Evolutionary conservation across 2,888 invertebrate species (phyloP).

Genomic region (Ophonus ardosiacus): DNA sequence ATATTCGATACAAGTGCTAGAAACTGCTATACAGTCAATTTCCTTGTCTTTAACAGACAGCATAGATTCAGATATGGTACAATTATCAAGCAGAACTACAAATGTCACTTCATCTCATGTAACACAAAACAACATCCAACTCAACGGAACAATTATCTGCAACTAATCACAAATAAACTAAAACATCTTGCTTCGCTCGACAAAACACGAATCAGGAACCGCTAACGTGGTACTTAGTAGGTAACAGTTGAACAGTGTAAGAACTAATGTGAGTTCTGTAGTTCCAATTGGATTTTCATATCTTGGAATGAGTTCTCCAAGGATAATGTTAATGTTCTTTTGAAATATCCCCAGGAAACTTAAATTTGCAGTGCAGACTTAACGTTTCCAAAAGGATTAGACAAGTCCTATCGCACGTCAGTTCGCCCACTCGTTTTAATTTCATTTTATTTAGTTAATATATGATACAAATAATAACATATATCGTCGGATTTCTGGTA

Average conservation of each 20-base stretch:
- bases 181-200: neutral
- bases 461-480: too few relatives aligned
- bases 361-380: too few relatives aligned
- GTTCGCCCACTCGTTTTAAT: too few relatives aligned
- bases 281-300: neutral
- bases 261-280: neutral
- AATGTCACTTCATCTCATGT: slow-evolving; percentile 14
- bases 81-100: slow-evolving; percentile 8
- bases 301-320: neutral
- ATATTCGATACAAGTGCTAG: neutral
- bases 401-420: too few relatives aligned
- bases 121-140: slow-evolving; percentile 1
- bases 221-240: neutral
- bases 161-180: slow-evolving; percentile 18
- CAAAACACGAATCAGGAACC: slow-evolving; percentile 9
- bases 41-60: neutral
- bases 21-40: neutral
- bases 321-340: too few relatives aligned
- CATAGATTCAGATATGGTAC: neutral
- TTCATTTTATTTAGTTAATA: too few relatives aligned
- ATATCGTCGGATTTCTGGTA: too few relatives aligned
- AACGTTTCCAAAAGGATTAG: too few relatives aligned
- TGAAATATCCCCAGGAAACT: too few relatives aligned
- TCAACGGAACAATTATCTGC: slow-evolving; percentile 21
- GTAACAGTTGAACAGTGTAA: neutral